Percentiles rank a stretch among this genome's conserved stretches.
These are phyloP conservation scores for Mactra quadrangularis DNA, from an alignment of 1,140 invertebrate species.

Conservation along the genomic window DNA sequence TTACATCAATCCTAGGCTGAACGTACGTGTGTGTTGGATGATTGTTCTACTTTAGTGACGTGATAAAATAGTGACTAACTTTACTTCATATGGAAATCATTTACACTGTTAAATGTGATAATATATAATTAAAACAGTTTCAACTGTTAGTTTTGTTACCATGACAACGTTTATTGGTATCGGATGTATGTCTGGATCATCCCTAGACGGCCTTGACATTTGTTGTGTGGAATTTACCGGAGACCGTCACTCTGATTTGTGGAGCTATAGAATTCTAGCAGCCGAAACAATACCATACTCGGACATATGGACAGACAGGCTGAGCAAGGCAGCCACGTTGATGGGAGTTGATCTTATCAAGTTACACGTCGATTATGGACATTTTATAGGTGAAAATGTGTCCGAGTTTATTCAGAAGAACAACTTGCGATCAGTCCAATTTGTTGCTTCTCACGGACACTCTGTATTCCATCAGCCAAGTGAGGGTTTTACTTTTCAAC, in stretches of 20 bases:
- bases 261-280: conserved; percentile 76
- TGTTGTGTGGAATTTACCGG: conserved; percentile 79
- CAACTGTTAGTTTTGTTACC: too few relatives aligned
- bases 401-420: conserved; percentile 69
- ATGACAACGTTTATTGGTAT: conserved; percentile 78
- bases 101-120: too few relatives aligned
- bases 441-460: conserved; percentile 80
- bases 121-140: too few relatives aligned
- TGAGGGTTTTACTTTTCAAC: conserved; percentile 75
- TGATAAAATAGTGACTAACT: too few relatives aligned
- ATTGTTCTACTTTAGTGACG: too few relatives aligned
- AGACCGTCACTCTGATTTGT: conserved; percentile 73
- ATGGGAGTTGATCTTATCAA: conserved; percentile 73
- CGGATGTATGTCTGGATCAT: conserved; percentile 80
- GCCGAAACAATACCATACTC: conserved; percentile 73
- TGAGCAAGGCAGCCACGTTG: conserved; percentile 66
- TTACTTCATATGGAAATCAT: too few relatives aligned
- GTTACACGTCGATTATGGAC: conserved; percentile 77
- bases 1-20: too few relatives aligned
- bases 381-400: conserved; percentile 71
- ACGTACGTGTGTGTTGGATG: too few relatives aligned
- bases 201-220: conserved; percentile 80
- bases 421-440: conserved; percentile 66
- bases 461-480: conserved; percentile 80
- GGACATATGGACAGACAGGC: conserved; percentile 65